phyloP scores from a whole-genome alignment of 1,140 invertebrate genomes.

The Druon quercuslanigerum region DNA sequence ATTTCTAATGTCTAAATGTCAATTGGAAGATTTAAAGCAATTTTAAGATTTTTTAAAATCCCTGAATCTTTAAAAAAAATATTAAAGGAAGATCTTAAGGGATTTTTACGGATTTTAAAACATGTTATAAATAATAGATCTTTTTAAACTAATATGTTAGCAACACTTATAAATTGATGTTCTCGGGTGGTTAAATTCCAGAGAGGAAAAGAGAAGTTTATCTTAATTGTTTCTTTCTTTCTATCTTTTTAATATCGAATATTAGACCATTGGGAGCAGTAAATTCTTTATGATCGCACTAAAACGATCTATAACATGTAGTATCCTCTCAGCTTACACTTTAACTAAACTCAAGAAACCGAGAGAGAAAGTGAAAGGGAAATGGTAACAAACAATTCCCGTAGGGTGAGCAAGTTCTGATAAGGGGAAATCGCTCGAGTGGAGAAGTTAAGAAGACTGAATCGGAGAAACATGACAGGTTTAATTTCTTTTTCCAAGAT shows the following conservation, averaged over 20 bases:
- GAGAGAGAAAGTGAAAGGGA: constrained; percentile 9
- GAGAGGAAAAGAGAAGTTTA: not conserved
- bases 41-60: no score
- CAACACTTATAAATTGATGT: no score
- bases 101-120: no score
- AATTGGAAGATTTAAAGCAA: no score
- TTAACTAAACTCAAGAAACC: constrained; percentile 2
- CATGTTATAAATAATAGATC: no score
- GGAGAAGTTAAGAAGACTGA: constrained; percentile 16
- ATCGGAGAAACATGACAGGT: constrained; percentile 3
- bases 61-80: no score
- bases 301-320: not conserved
- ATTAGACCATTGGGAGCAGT: not conserved
- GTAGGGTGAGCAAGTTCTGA: constrained; percentile 37
- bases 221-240: not conserved
- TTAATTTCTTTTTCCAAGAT: constrained; percentile 5
- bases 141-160: no score
- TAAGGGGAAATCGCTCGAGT: constrained; percentile 14
- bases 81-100: no score
- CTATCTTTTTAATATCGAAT: not conserved
- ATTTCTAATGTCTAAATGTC: no score
- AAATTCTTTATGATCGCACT: not conserved
- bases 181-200: no score
- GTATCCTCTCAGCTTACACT: not conserved
- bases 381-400: constrained; percentile 39